Evolutionary conservation across 1,140 invertebrate species (phyloP).

Genomic region (Colletes gigas): DNA sequence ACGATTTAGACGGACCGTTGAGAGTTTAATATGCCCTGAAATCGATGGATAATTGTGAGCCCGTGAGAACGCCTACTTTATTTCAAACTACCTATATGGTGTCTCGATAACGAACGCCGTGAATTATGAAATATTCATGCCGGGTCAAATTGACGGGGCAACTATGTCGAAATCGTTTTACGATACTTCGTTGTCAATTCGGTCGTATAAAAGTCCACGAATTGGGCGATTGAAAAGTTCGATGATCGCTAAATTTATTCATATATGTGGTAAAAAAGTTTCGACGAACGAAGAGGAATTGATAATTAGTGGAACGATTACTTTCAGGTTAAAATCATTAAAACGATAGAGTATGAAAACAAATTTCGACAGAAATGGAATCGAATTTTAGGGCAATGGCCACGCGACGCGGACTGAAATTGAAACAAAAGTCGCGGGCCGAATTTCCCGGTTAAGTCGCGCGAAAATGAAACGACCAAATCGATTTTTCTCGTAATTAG

Average conservation of each 20-base stretch:
- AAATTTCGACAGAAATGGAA: too few species aligned
- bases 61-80: background rate
- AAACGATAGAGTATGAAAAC: too few species aligned
- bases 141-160: background rate
- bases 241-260: background rate
- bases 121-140: conserved; percentile 19
- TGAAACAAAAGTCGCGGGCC: background rate
- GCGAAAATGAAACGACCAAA: background rate
- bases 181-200: background rate
- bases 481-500: conserved; percentile 29
- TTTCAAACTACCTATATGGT: background rate
- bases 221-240: background rate
- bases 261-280: too few species aligned
- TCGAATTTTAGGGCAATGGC: too few species aligned
- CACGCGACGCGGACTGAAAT: too few species aligned
- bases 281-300: too few species aligned
- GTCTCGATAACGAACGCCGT: background rate
- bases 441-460: background rate
- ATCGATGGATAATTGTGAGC: background rate
- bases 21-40: background rate
- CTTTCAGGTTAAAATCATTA: too few species aligned
- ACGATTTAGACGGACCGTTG: background rate
- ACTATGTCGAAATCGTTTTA: conserved; percentile 5
- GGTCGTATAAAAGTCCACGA: background rate
- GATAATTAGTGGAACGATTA: too few species aligned